Base-by-base conservation (phyloP, 1,140 invertebrate genomes). In the Cydia fagiglandana region DNA sequence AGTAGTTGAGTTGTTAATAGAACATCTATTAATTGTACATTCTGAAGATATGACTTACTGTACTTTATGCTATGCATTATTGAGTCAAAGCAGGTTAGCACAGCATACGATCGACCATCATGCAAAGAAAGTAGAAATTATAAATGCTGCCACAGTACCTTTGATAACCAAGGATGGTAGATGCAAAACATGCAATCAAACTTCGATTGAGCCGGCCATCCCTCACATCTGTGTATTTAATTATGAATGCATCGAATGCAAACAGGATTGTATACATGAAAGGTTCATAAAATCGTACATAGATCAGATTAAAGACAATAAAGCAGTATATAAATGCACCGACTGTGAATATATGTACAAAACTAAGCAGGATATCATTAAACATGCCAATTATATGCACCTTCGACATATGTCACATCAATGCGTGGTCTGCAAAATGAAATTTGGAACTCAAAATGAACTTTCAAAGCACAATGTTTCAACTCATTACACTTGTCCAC, bases 261-360 rank as follows among this genome's bases (percentile, higher is more conserved):
- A 13, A 53, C 7, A 73, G 15, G 20, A 45, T 13, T 50, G 47
- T 13, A 53, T 73, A 20, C 73, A 73, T 53, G 45, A 50, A 10
- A 50, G 12, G 10, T 73, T 15, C 28, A 53, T 47, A 20, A 45
- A 41, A 50, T 53, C 41, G 2, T 73, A 28, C 45, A 41, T 41
- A 47, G 47, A 73, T 2, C 45, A 50, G 12, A 41, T 50, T 10
- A 47, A n/a, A 53, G 47, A 41, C 13, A 73, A 50, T 4, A 15
- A 41, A 28, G 20, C 15, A 15, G 41, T 50, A 2, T 73, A 41
- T 24, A 50, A 73, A 30, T 73, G 73, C 13, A 41, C 73, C 2
- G 73, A 73, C 45, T 73, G 73, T 50, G 41, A 73, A 15, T 73
- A 28, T 30, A n/a, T 13, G 10, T 73, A 53, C 45, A 73, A 73